Conservation (phyloP, 1,140 invertebrate species). For the Brachionus calyciflorus region DNA sequence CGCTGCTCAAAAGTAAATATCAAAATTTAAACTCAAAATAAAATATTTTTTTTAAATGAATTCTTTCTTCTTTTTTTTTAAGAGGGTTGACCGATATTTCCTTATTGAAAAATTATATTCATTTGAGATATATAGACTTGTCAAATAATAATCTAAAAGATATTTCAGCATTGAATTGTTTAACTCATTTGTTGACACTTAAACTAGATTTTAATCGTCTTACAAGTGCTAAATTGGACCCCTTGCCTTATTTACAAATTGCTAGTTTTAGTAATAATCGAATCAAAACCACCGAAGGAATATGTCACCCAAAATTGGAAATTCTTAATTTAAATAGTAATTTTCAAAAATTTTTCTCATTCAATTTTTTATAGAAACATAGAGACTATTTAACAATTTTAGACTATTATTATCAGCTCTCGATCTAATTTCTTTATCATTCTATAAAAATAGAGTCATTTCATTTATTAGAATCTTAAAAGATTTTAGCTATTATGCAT, state of each 20-base stretch:
- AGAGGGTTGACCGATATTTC: constrained; percentile 57
- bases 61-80: constrained; percentile 49
- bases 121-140: constrained; percentile 58
- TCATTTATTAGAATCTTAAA: too few species aligned
- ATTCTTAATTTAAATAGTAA: constrained; percentile 57
- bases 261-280: constrained; percentile 59
- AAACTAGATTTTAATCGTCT: constrained; percentile 58
- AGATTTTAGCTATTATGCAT: too few species aligned
- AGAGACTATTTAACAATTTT: too few species aligned
- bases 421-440: too few species aligned
- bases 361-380: too few species aligned
- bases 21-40: not conserved
- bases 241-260: constrained; percentile 58
- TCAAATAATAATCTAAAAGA: constrained; percentile 58
- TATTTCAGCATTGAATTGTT: constrained; percentile 55
- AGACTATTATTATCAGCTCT: too few species aligned
- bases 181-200: constrained; percentile 59
- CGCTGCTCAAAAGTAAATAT: constrained; percentile 55
- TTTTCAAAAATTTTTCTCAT: too few species aligned
- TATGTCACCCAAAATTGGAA: constrained; percentile 59
- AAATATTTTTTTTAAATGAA: not conserved
- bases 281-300: constrained; percentile 55
- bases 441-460: too few species aligned
- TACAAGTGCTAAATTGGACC: constrained; percentile 54
- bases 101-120: constrained; percentile 56